phyloP scores from a whole-genome alignment of 2,797 vertebrate species.

The Gadopsis marmoratus region DNA sequence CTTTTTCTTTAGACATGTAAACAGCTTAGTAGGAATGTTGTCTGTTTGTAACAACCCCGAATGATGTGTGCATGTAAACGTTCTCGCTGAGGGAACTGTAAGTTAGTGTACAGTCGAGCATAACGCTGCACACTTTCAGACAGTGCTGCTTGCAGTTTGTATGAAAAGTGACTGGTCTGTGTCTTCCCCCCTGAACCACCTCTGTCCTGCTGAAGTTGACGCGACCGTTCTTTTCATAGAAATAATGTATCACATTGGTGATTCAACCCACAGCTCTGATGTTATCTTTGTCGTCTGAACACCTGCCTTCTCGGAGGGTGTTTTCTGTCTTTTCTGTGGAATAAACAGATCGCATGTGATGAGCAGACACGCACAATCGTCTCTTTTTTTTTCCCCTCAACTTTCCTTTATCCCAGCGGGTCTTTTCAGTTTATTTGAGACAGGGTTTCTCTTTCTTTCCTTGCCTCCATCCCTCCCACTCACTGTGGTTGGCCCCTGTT shows the following conservation, averaged over 20 bases:
- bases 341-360: background rate
- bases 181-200: background rate
- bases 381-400: background rate
- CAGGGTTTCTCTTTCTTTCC: constrained; percentile 35
- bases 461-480: constrained; percentile 35
- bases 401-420: constrained; percentile 27
- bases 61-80: too few species aligned
- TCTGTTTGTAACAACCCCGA: too few species aligned
- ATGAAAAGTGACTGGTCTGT: background rate
- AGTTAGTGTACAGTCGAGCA: background rate
- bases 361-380: background rate
- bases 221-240: background rate
- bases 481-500: constrained; percentile 64
- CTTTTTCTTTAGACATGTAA: too few species aligned
- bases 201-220: constrained; percentile 1
- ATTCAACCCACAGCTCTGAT: background rate
- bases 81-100: background rate
- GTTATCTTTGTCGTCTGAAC: background rate
- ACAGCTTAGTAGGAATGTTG: too few species aligned
- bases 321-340: background rate
- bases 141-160: background rate
- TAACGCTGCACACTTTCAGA: background rate
- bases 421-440: constrained; percentile 44
- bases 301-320: background rate
- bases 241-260: background rate